Base-by-base conservation (phyloP, 2,797 vertebrate species). In the Scomberomorus guttatus region DNA sequence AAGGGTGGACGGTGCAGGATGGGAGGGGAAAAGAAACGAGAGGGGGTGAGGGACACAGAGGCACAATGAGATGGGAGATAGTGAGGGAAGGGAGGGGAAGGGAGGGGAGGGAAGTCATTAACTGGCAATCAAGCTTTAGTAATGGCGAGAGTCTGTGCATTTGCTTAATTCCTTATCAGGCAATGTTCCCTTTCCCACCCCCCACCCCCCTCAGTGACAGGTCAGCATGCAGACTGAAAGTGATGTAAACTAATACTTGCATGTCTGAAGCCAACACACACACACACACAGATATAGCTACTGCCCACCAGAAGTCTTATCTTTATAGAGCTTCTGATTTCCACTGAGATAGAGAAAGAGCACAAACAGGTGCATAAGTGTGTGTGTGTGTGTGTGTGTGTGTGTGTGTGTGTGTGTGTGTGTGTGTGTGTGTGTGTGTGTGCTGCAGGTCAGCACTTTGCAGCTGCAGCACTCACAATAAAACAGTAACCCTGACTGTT, bases 101-200 rank as follows among this genome's bases (percentile, higher is more conserved):
- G 44, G 51, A 52, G 54, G 54, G 60, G 25, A 57, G 50, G 73
- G 57, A 27, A 59, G 76, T 79, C 80, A 86, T 91, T 87, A 88
- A 86, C 83, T 77, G 72, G 83, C 71, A 87, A 91, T 90, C 82
- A 79, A 67, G 87, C 76, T 71, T 64, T 11, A 64, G 82, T 79
- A 78, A 89, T 71, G 84, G 59, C 48, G 24, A 46, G 79, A 76
- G 81, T 74, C 63, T 10, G 29, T 77, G 84, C 79, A 83, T 89
- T 87, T 85, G 83, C 72, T 82, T 84, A 59, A 82, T 84, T 85
- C 90, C 84, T 92, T 91, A 88, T 90, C 90, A 89, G 90, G 85
- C 80, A 86, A 90, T 91, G 84, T 84, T 88, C 67, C 78, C 50
- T 81, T 87, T 87, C 71, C 73, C 73, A 62, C 76, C 50, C 66